phyloP scores from a whole-genome alignment of 2,113 vertebrate species.

The Hyaena hyaena region DNA sequence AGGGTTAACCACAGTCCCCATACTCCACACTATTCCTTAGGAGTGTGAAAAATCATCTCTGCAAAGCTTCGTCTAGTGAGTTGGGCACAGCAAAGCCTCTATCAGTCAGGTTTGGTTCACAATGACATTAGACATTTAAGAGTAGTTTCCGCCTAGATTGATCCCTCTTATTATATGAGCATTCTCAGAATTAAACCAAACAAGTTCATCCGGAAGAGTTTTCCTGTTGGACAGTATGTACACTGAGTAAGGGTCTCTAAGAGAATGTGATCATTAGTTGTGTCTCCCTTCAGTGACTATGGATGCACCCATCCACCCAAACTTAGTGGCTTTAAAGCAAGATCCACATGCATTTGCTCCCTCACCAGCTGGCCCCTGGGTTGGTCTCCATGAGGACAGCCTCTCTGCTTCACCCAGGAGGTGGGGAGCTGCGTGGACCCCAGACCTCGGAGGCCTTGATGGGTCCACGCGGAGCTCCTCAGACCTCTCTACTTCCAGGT shows the following conservation, averaged over 20 bases:
- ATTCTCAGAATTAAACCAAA: neutral
- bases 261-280: neutral
- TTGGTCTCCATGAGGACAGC: neutral
- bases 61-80: neutral
- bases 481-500: rapidly evolving
- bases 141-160: neutral
- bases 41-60: neutral
- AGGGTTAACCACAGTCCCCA: neutral
- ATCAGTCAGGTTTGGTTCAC: neutral
- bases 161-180: neutral
- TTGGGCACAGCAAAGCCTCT: neutral
- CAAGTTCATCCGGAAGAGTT: neutral
- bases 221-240: neutral
- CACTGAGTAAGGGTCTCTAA: neutral
- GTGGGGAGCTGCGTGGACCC: rapidly evolving
- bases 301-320: too few species aligned
- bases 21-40: neutral
- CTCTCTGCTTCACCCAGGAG: neutral
- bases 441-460: rapidly evolving
- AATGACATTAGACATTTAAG: neutral
- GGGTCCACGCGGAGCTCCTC: neutral
- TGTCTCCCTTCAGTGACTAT: rapidly evolving
- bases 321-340: neutral
- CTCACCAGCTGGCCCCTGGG: neutral
- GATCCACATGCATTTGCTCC: neutral